Base-by-base conservation (phyloP, 2,113 vertebrate genomes). In the Acrocephalus arundinaceus region DNA sequence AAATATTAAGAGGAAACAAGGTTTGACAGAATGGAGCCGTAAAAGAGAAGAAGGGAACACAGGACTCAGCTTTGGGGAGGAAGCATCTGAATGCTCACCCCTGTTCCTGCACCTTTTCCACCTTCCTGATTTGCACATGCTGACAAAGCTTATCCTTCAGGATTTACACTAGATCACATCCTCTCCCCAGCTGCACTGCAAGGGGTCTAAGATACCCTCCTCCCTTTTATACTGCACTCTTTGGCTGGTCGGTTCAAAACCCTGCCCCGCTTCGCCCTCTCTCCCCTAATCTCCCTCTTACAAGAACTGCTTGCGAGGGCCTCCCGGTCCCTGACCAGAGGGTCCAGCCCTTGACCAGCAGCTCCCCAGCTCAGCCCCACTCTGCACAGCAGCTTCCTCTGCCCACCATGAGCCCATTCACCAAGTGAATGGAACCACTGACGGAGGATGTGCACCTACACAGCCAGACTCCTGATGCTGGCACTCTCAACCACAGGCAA, bases 1-100 rank as follows among this genome's bases (percentile, higher is more conserved):
- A 87, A 94, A 66, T n/a, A 75, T 11, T 66, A 76, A 94, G 51
- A 82, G 39, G 67, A 54, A 93, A 76, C 21, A 68, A 80, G 45
- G 52, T 67, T 61, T 86, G 86, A 81, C 79, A 85, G 59, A 94
- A 91, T 13, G 45, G 78, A 94, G 31, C 37, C 68, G 41, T 55
- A 66, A 7, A 19, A 61, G 84, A 62, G 87, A 87, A 52, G 81
- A 88, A 62, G 35, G 41, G 48, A 92, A 78, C 77, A 41, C 18
- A 62, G 59, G n/a, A 82, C 54, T 79, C 43, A 92, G 39, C 48
- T 84, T 6, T 33, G 59, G 68, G 59, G 31, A 84, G 22, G 39
- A 84, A 75, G 51, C 75, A 89, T 46, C 63, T 95, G 86, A 52
- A 51, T 41, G 31, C 66, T 83, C 68, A 46, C 82, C 82, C 80